phyloP scores from a whole-genome alignment of 2,888 invertebrate genomes.

The Liposcelis brunnea region DNA sequence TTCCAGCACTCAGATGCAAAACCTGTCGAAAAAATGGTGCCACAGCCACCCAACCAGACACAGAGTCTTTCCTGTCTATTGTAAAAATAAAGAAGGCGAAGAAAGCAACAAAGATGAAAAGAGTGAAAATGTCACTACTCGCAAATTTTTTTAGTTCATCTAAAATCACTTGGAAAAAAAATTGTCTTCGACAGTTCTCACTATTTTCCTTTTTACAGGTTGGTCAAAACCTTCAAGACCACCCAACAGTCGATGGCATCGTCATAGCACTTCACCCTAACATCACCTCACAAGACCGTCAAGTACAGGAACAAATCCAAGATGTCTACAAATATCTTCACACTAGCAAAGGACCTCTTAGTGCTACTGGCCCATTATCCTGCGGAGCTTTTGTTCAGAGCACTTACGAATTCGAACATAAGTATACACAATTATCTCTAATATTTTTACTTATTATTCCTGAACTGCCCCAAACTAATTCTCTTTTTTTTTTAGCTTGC shows the following conservation, averaged over 20 bases:
- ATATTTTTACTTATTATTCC: too few relatives aligned
- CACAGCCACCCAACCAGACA: too few relatives aligned
- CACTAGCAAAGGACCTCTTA: conserved; percentile 33
- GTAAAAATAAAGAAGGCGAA: too few relatives aligned
- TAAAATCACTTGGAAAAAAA: too few relatives aligned
- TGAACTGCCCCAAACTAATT: too few relatives aligned
- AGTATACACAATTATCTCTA: neutral
- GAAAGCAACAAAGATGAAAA: too few relatives aligned
- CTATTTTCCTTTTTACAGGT: conserved; percentile 31
- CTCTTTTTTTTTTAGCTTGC: conserved; percentile 24
- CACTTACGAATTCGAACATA: conserved; percentile 20
- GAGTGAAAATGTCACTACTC: too few relatives aligned
- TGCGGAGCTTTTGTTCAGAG: conserved; percentile 41
- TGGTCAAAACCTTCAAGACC: conserved; percentile 58
- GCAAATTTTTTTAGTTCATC: too few relatives aligned
- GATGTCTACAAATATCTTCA: conserved; percentile 28
- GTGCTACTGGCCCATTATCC: conserved; percentile 35
- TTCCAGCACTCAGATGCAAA: too few relatives aligned
- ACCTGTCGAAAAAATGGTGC: too few relatives aligned
- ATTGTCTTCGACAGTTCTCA: too few relatives aligned
- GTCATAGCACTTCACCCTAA: conserved; percentile 36
- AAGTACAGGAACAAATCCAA: conserved; percentile 24
- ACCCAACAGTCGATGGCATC: conserved; percentile 45
- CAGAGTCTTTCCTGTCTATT: too few relatives aligned
- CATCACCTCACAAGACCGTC: conserved; percentile 31